These are phyloP conservation scores for Trichogramma pretiosum DNA, from an alignment of 1,140 invertebrate genomes.

Conservation along the genomic window DNA sequence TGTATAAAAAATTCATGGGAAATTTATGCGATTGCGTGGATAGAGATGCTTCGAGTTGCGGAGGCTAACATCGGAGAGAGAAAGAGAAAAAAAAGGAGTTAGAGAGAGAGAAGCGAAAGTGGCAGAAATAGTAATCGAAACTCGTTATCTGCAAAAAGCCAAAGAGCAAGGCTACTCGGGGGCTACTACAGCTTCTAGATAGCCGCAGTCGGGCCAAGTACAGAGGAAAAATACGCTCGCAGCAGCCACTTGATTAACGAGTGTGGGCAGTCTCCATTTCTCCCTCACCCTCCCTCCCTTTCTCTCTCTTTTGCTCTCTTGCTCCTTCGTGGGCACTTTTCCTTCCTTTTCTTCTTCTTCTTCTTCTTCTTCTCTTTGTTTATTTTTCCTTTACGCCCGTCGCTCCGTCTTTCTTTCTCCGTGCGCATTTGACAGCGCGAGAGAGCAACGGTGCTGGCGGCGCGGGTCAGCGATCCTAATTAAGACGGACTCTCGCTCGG, in stretches of 20 bases:
- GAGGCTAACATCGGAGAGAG: too few species aligned
- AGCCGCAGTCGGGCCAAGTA: too few species aligned
- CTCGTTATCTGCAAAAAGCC: conserved; percentile 9
- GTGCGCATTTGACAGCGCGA: neutral
- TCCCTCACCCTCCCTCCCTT: neutral
- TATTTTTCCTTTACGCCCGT: neutral
- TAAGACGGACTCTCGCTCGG: conserved; percentile 2
- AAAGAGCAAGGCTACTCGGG: conserved; percentile 10
- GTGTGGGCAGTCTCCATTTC: conserved; percentile 10
- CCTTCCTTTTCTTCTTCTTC: neutral
- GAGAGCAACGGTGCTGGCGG: too few species aligned
- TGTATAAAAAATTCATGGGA: too few species aligned
- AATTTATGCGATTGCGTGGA: too few species aligned
- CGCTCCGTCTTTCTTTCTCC: neutral
- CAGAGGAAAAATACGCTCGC: conserved; percentile 8
- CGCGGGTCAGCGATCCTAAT: conserved; percentile 7
- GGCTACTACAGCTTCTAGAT: too few species aligned
- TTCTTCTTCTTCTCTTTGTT: too few species aligned
- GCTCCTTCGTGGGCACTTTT: too few species aligned
- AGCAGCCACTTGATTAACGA: conserved; percentile 17
- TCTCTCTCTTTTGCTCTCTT: too few species aligned
- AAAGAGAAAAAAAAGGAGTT: too few species aligned
- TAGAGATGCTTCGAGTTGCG: too few species aligned
- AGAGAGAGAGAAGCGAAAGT: too few species aligned
- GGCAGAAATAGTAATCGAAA: conserved; percentile 14